Conservation (phyloP, 1,140 invertebrate genomes). For the Meloidogyne hapla region DNA sequence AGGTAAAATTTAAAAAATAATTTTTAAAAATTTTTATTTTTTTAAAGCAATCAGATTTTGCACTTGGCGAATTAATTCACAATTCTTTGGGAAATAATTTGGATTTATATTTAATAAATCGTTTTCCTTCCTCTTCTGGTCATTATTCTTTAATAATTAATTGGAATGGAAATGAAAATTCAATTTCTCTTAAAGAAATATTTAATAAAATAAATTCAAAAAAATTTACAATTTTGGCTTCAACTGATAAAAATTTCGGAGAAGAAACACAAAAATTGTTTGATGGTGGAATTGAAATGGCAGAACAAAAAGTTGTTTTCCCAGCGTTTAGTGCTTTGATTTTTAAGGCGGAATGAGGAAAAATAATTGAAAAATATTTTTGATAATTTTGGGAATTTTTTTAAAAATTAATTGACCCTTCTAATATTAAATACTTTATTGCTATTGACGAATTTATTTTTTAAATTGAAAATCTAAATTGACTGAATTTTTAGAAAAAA, state of each 20-base stretch:
- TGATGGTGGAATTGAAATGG: background rate
- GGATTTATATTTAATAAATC: slow-evolving; percentile 12
- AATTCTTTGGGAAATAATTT: background rate
- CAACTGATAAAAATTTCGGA: background rate
- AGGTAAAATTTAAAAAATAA: slow-evolving; percentile 14
- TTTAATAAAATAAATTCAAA: slow-evolving; percentile 4
- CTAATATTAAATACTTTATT: no score
- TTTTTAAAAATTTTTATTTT: background rate
- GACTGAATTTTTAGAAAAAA: no score
- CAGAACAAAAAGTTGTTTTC: slow-evolving; percentile 9
- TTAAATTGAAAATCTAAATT: no score
- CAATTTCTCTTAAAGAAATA: background rate
- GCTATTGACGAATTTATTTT: no score
- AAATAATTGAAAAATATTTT: background rate
- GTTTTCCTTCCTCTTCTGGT: background rate
- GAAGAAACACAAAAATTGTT: slow-evolving; percentile 13
- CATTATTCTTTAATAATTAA: slow-evolving; percentile 13
- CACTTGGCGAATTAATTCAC: background rate
- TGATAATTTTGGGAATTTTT: no score
- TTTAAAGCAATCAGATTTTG: slow-evolving; percentile 13
- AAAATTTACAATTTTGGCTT: slow-evolving; percentile 9
- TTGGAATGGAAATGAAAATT: slow-evolving; percentile 7
- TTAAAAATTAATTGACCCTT: no score
- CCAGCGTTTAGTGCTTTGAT: background rate
- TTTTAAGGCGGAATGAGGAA: background rate